Evolutionary conservation across 2,113 vertebrate species (phyloP), one percentile per base, ranked within the genome.

Genomic region (Microcebus jonahi): DNA sequence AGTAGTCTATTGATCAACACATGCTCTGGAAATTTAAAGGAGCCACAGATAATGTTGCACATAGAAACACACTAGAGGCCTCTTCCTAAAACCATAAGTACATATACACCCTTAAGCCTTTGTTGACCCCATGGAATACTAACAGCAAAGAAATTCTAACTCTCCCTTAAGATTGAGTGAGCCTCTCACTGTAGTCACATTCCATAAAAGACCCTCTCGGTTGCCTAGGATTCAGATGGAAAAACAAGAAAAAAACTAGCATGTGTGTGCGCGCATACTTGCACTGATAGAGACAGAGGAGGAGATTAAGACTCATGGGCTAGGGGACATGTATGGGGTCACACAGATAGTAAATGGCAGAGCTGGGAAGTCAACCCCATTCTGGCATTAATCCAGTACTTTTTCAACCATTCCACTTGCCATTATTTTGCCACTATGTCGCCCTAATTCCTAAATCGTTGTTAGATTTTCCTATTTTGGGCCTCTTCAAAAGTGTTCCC

Each of bases 91-190:
- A 85, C 31, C n/a, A 0, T 61, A 73, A 94, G 21, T 48, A 45
- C 45, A 39, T 59, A 39, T 59, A 83, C 85, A 67, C 2, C 23
- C 42, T 25, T 48, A 79, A 87, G 63, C n/a, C 55, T 63, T 92
- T 88, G 63, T 71, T 75, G 91, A 92, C 29, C 21, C 67, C 18
- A 59, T 15, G 77, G 75, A 97, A 96, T 90, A 77, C 57, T 90
- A 70, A 96, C 36, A 90, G 73, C 70, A 34, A 90, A 90, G 80
- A 77, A 57, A 70, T 96, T 84, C 91, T 87, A 20, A 61, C 42
- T 90, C 85, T 48, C 23, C 42, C 20, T 84, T 57, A 29, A 55
- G 67, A 17, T 13, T 55, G 5, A 90, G 61, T 81, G 90, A 96
- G 79, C 25, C 25, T 94, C 59, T 85, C 2, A 14, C 7, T 39